These are phyloP conservation scores for Cheilinus undulatus DNA, from an alignment of 2,113 vertebrate genomes.

Conservation along the genomic window DNA sequence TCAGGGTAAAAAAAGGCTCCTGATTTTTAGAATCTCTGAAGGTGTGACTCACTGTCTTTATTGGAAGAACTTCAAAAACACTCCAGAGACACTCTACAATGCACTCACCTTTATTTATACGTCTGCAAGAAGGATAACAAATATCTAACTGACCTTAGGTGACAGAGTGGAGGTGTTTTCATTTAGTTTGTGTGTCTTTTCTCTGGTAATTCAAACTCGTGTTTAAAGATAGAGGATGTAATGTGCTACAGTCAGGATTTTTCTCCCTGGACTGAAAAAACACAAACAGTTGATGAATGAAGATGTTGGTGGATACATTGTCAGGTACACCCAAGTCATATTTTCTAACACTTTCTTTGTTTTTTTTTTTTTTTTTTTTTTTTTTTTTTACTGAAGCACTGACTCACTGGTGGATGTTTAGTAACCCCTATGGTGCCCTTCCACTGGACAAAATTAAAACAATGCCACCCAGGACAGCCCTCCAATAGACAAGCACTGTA, in stretches of 20 bases:
- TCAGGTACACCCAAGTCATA: too few species aligned
- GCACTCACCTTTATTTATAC: neutral
- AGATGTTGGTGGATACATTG: too few species aligned
- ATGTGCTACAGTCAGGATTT: neutral
- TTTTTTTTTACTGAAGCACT: too few species aligned
- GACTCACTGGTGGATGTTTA: too few species aligned
- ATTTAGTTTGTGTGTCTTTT: neutral
- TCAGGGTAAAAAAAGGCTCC: constrained; percentile 19
- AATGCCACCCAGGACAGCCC: too few species aligned
- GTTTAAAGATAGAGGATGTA: neutral
- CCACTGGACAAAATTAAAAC: too few species aligned
- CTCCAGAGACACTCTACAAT: constrained; percentile 1
- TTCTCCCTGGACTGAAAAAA: too few species aligned
- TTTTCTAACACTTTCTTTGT: too few species aligned
- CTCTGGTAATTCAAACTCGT: neutral
- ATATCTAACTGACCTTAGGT: constrained; percentile 4
- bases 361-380: too few species aligned
- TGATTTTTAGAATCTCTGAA: constrained; percentile 24
- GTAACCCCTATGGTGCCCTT: too few species aligned
- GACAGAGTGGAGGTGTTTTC: neutral
- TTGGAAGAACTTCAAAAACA: constrained; percentile 13
- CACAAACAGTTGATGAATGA: too few species aligned
- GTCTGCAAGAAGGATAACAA: constrained; percentile 7
- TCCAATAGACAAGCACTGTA: too few species aligned
- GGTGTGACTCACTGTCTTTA: constrained; percentile 11